These are phyloP conservation scores for Lutjanus erythropterus DNA, from an alignment of 2,113 vertebrate species.

Conservation along the genomic window DNA sequence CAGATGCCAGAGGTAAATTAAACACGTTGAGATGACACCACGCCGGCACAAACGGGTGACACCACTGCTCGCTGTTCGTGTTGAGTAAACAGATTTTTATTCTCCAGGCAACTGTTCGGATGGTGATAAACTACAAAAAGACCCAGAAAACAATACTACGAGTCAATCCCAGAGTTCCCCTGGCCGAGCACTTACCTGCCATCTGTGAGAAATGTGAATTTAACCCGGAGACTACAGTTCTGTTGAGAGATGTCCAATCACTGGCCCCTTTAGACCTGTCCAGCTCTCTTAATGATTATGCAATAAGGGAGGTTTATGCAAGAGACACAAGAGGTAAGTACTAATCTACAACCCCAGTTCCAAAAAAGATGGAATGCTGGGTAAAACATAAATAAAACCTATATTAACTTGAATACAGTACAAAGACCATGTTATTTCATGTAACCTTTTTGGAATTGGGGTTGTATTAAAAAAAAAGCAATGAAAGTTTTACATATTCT, in stretches of 20 bases:
- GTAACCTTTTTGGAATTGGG: no score
- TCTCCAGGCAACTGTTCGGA: slow-evolving; percentile 93
- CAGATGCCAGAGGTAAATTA: slow-evolving; percentile 92
- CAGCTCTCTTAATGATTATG: slow-evolving; percentile 92
- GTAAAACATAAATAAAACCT: no score
- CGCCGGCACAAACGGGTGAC: neutral
- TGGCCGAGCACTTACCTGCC: slow-evolving; percentile 88
- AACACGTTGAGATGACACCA: neutral
- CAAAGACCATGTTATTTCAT: no score
- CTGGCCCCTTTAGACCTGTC: slow-evolving; percentile 90
- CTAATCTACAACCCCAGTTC: no score
- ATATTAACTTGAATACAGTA: no score
- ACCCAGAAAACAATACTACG: slow-evolving; percentile 95
- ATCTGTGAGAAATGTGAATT: slow-evolving; percentile 98
- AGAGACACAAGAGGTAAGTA: slow-evolving; percentile 90
- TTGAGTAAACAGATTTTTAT: neutral
- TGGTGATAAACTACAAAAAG: slow-evolving; percentile 96
- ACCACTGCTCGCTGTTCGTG: neutral
- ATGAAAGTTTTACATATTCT: neutral
- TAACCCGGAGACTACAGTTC: slow-evolving; percentile 86
- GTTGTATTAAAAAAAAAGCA: neutral
- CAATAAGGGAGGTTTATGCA: slow-evolving; percentile 94
- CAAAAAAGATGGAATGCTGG: no score
- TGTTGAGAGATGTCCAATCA: slow-evolving; percentile 90
- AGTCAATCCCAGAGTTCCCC: slow-evolving; percentile 90